Base-by-base conservation (phyloP, 2,888 invertebrate species). In the Platerodrilus igneus region DNA sequence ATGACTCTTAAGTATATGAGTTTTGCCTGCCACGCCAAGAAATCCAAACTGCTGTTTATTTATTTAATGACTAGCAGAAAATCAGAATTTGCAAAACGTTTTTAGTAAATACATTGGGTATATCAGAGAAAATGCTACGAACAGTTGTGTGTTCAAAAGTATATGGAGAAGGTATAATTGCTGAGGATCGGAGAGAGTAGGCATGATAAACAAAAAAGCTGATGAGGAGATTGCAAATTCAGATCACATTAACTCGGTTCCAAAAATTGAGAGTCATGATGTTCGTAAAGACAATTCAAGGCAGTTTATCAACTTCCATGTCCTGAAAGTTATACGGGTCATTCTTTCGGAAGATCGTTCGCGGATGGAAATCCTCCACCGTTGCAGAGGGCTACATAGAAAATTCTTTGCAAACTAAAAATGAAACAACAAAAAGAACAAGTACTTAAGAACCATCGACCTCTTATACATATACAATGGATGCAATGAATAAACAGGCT, bases 231-330 rank as follows among this genome's bases (percentile, higher is more conserved):
- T 58, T 33, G 31, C 48, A 38, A 40, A 52, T 29, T 47, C 50
- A 28, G 42, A 53, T 25, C 58, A 57, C 41, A 61, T 58, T 16
- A 51, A 59, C 37, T 52, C 48, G 15, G 51, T 55, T 27, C 52
- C 55, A 31, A 49, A 47, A 35, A 41, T 57, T 44, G 57, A 55
- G 30, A 56, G 56, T 33, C 57, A 60, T 39, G 59, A 59, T 41
- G 37, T 55, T 10, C 47, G 56, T 42, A 52, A 49, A 32, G 47
- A 49, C 21, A 58, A 57, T 20, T 42, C 26, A 35, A 44, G 53
- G 38, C 38, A 50, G 41, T 59, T 28, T 16, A 28, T 15, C 3
- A 17, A 28, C n/a, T n/a, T n/a, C n/a, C n/a, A n/a, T n/a, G n/a
- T n/a, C n/a, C n/a, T n/a, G n/a, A n/a, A n/a, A n/a, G n/a, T n/a